These are phyloP conservation scores for Calephelis virginiensis DNA, from an alignment of 1,140 invertebrate species.

Conservation along the genomic window DNA sequence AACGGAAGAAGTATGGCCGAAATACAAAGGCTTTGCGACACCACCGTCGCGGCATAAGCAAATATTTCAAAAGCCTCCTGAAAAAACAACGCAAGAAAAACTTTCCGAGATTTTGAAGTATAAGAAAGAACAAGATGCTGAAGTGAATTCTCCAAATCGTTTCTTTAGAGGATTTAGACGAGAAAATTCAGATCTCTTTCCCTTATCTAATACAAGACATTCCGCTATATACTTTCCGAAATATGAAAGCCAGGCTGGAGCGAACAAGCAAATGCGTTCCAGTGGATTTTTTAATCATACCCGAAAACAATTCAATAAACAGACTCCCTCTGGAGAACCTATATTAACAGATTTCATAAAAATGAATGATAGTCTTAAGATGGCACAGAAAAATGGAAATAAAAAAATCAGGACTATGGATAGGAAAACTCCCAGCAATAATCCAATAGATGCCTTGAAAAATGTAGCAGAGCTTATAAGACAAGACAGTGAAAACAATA, in stretches of 20 bases:
- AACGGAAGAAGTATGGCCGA: slow-evolving; percentile 69
- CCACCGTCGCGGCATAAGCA: slow-evolving; percentile 68
- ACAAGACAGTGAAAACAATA: slow-evolving; percentile 56
- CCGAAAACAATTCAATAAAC: slow-evolving; percentile 75
- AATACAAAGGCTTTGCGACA: slow-evolving; percentile 71
- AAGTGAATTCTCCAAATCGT: slow-evolving; percentile 82
- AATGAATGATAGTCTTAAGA: slow-evolving; percentile 78
- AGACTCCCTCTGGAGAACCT: slow-evolving; percentile 82
- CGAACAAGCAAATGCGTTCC: slow-evolving; percentile 74
- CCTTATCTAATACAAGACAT: slow-evolving; percentile 83
- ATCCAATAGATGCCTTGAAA: slow-evolving; percentile 66
- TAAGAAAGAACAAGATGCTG: slow-evolving; percentile 82
- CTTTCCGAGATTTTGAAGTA: slow-evolving; percentile 70
- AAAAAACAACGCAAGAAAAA: slow-evolving; percentile 67
- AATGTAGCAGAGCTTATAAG: slow-evolving; percentile 63
- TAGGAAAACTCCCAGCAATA: slow-evolving; percentile 41
- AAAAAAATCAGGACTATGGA: slow-evolving; percentile 47
- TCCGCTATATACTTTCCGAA: slow-evolving; percentile 83
- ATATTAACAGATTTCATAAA: slow-evolving; percentile 85
- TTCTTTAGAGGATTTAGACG: slow-evolving; percentile 88
- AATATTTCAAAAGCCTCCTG: slow-evolving; percentile 54
- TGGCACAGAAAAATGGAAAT: slow-evolving; percentile 52
- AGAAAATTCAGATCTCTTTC: slow-evolving; percentile 90
- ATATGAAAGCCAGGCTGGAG: slow-evolving; percentile 72
- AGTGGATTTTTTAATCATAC: slow-evolving; percentile 84